Evolutionary conservation across 2,797 vertebrate genomes (phyloP).

Genomic region (Hipposideros larvatus): DNA sequence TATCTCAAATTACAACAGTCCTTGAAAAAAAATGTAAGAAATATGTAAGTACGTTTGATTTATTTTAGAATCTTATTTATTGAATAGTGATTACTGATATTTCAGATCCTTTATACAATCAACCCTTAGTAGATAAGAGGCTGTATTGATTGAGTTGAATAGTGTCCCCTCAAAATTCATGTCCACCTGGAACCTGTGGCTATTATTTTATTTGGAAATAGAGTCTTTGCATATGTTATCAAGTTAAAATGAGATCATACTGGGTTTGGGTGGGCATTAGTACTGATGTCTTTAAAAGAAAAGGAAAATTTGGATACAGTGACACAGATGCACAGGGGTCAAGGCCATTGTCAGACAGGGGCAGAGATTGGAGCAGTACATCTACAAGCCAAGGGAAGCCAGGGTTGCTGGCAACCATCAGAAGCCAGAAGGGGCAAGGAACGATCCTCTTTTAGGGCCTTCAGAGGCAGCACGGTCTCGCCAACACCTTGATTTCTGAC

Average conservation of each 20-base stretch:
- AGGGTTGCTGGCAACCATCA: background rate
- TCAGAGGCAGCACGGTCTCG: background rate
- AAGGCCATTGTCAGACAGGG: background rate
- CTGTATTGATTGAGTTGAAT: background rate
- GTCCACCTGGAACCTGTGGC: background rate
- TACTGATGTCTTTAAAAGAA: background rate
- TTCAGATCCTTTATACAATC: conserved; percentile 22
- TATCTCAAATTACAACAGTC: background rate
- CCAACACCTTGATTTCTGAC: background rate
- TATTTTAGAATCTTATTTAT: conserved; percentile 23
- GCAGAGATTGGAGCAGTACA: background rate
- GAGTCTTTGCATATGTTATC: background rate
- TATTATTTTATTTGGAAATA: background rate
- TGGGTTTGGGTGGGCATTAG: background rate
- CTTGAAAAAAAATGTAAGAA: background rate
- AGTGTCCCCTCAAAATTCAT: background rate
- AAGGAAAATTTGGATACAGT: background rate
- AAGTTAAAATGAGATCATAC: background rate
- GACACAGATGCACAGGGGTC: background rate
- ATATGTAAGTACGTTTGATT: background rate
- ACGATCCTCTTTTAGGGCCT: background rate
- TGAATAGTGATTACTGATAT: background rate
- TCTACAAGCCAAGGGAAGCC: background rate
- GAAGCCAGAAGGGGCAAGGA: background rate
- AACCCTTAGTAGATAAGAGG: background rate